phyloP scores from a whole-genome alignment of 2,113 vertebrate species.

The Oryzias curvinotus region DNA sequence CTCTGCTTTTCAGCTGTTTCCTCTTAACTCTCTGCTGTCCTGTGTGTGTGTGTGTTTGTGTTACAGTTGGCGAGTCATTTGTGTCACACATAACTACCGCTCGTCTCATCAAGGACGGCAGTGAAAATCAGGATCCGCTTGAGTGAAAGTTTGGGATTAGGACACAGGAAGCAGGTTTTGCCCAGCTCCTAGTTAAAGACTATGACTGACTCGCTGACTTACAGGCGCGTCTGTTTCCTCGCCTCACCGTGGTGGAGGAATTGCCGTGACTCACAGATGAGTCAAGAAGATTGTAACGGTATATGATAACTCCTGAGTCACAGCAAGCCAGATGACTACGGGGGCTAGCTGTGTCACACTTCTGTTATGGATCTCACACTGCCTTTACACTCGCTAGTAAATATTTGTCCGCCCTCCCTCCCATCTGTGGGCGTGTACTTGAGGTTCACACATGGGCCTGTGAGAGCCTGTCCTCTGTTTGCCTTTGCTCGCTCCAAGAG shows the following conservation, averaged over 20 bases:
- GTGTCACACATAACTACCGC: conserved; percentile 52
- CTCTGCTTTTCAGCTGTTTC: conserved; percentile 76
- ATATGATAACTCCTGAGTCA: conserved; percentile 20
- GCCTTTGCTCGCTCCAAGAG: conserved; percentile 57
- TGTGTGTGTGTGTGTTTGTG: conserved; percentile 18
- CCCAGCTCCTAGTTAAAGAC: conserved; percentile 4
- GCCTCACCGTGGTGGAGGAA: conserved; percentile 51
- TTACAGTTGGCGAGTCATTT: conserved; percentile 65
- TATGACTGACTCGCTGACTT: conserved; percentile 59
- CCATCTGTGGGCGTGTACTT: conserved; percentile 41
- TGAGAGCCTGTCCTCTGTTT: conserved; percentile 55
- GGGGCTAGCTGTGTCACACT: conserved; percentile 4
- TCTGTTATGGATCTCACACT: conserved; percentile 2
- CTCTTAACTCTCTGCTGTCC: conserved; percentile 70
- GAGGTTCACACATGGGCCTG: conserved; percentile 49
- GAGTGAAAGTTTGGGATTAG: conserved; percentile 10
- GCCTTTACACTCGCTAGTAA: conserved; percentile 2
- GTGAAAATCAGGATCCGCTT: conserved; percentile 17
- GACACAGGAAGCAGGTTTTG: no score
- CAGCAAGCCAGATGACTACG: conserved; percentile 27
- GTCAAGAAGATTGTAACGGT: conserved; percentile 20
- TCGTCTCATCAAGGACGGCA: conserved; percentile 39
- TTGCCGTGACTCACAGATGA: conserved; percentile 61
- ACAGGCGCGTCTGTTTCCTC: conserved; percentile 31
- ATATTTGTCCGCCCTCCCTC: conserved; percentile 1